Percentiles rank a stretch among this genome's conserved stretches.
Conservation (phyloP, 1,140 invertebrate species). For the Acromyrmex echinatior region DNA sequence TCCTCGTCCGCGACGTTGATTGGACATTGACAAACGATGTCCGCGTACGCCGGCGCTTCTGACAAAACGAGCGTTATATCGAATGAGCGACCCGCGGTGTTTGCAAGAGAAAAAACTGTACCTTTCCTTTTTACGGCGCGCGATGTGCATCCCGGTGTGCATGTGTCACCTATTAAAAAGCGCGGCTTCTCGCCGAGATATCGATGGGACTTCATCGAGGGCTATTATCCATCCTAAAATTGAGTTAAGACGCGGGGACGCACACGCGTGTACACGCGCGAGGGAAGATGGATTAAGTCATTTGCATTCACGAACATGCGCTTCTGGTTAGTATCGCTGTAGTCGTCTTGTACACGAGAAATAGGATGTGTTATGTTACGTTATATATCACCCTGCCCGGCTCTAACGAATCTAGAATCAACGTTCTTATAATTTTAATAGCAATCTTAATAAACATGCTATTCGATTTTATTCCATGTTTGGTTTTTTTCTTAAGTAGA, state of each 20-base stretch:
- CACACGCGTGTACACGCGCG: neutral
- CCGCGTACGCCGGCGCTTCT: conserved; percentile 65
- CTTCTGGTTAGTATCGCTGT: conserved; percentile 34
- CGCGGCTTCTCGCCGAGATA: conserved; percentile 19
- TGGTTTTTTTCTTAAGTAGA: neutral
- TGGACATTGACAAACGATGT: conserved; percentile 83
- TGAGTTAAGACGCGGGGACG: conserved; percentile 42
- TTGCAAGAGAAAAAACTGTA: conserved; percentile 29
- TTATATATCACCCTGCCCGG: neutral
- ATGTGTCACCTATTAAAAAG: conserved; percentile 5
- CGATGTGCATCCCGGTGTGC: neutral
- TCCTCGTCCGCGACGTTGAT: conserved; percentile 76
- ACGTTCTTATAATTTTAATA: neutral
- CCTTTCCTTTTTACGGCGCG: neutral
- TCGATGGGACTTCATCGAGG: conserved; percentile 39
- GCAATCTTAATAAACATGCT: neutral
- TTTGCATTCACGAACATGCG: conserved; percentile 56
- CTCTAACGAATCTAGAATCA: neutral
- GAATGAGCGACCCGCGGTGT: conserved; percentile 65
- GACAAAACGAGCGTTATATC: conserved; percentile 82
- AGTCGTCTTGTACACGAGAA: conserved; percentile 38
- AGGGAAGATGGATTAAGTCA: conserved; percentile 56
- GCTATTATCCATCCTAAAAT: conserved; percentile 49
- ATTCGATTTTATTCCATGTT: neutral
- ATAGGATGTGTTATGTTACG: conserved; percentile 19